A percentile compares a stretch with the other conserved stretches of the same genome.
These are phyloP conservation scores for Zapornia atra DNA, from an alignment of 2,113 vertebrate genomes.

Conservation along the genomic window DNA sequence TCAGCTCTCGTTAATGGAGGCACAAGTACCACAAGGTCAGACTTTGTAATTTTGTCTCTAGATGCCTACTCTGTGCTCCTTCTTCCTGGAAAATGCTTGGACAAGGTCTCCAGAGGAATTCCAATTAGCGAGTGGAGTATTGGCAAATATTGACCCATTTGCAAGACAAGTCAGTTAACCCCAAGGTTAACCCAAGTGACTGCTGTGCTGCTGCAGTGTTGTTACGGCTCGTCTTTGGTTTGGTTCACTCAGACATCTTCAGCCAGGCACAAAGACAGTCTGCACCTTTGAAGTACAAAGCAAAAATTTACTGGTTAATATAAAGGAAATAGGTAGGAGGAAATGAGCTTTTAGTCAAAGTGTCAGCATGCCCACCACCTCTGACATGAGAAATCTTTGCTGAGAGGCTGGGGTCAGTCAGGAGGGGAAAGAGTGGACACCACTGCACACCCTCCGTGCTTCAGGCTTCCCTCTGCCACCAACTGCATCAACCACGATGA, in stretches of 20 bases:
- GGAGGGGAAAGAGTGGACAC: background rate
- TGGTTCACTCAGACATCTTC: background rate
- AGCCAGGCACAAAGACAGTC: background rate
- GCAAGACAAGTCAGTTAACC: background rate
- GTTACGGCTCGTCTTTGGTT: background rate
- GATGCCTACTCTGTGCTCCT: background rate
- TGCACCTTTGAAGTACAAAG: background rate
- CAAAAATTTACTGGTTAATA: background rate
- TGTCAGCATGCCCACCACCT: background rate
- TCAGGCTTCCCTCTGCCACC: background rate
- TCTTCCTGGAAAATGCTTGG: background rate
- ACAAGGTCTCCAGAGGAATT: background rate
- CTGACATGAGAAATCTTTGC: background rate
- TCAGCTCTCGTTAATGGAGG: background rate
- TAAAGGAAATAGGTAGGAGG: background rate
- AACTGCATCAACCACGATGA: background rate
- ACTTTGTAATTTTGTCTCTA: background rate
- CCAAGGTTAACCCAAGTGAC: background rate
- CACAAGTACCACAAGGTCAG: background rate
- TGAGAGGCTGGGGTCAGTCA: background rate
- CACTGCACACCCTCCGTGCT: rapidly evolving
- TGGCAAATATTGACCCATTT: background rate
- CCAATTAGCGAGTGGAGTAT: background rate
- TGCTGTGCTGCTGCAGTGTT: background rate
- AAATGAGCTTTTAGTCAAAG: background rate